Percentiles rank a stretch among this genome's conserved stretches.
These are phyloP conservation scores for Poeciliopsis presidionis DNA, from an alignment of 2,797 vertebrate genomes.

Conservation along the genomic window DNA sequence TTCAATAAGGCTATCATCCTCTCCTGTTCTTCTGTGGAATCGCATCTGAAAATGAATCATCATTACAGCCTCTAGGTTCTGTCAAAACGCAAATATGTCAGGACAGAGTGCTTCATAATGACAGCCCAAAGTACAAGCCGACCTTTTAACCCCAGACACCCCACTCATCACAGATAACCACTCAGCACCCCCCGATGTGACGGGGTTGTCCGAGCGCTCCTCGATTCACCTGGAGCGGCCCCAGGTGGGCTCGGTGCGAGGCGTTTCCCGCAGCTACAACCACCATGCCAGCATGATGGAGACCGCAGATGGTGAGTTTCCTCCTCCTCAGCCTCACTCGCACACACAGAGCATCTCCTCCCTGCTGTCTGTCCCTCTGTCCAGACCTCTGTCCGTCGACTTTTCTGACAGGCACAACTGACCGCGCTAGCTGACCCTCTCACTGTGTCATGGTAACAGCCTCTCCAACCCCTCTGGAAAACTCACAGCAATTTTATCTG, in stretches of 20 bases:
- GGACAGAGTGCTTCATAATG: constrained; percentile 9
- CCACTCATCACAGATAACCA: constrained; percentile 86
- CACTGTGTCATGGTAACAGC: constrained; percentile 63
- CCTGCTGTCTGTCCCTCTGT: constrained; percentile 73
- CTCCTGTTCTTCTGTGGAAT: neutral
- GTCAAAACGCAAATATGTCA: constrained; percentile 1
- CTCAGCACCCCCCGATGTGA: constrained; percentile 92
- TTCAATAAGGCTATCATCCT: neutral
- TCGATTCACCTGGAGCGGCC: constrained; percentile 81
- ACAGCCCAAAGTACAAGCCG: constrained; percentile 26
- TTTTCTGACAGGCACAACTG: constrained; percentile 46
- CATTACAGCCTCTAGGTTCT: neutral
- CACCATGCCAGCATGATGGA: constrained; percentile 86
- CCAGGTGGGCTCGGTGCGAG: constrained; percentile 87
- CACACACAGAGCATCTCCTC: constrained; percentile 36
- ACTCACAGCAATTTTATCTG: neutral
- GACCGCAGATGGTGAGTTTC: constrained; percentile 92
- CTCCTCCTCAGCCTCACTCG: constrained; percentile 10
- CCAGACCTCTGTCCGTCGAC: constrained; percentile 43
- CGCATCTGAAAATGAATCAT: neutral
- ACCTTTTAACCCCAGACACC: constrained; percentile 71
- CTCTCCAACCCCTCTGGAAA: constrained; percentile 8
- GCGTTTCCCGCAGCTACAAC: constrained; percentile 84
- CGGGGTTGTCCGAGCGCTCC: constrained; percentile 86
- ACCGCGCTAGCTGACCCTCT: constrained; percentile 55